A percentile compares a stretch with the other conserved stretches of the same genome.
Evolutionary conservation across 2,113 vertebrate species (phyloP).

Genomic region (Ameiurus melas): DNA sequence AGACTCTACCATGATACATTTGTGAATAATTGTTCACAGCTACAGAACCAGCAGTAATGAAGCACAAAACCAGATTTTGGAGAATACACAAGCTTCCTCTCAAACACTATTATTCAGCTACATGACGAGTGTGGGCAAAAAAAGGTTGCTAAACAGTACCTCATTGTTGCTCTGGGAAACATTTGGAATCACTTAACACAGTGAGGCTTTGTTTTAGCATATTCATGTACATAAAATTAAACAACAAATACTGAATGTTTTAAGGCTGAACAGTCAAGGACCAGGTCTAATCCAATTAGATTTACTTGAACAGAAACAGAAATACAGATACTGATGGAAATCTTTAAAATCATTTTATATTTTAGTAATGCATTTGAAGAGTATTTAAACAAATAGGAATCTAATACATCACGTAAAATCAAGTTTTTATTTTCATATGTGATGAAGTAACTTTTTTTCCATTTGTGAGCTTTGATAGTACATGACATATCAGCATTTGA

Average conservation of each 20-base stretch:
- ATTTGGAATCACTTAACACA: constrained; percentile 72
- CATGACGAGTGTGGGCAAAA: not conserved
- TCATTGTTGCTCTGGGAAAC: constrained; percentile 66
- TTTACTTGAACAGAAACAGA: not conserved
- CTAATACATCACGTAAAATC: not conserved
- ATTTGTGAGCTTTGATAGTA: not conserved
- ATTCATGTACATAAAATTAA: constrained; percentile 38
- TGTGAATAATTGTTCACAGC: not conserved
- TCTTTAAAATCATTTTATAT: not conserved
- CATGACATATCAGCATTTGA: not conserved
- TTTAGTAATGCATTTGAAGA: not conserved
- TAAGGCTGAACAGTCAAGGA: not conserved
- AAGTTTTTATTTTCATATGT: not conserved
- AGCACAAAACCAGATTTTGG: not conserved
- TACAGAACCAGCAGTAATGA: not conserved
- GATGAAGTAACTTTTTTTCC: not conserved
- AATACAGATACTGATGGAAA: not conserved
- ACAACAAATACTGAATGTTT: not conserved
- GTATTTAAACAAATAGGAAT: not conserved
- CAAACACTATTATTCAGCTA: constrained; percentile 25
- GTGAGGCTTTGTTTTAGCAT: constrained; percentile 29
- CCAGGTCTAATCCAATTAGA: not conserved
- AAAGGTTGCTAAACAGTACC: constrained; percentile 62
- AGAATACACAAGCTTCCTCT: constrained; percentile 13
- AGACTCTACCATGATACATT: not conserved